Evolutionary conservation across 2,113 vertebrate species (phyloP), one percentile per base, ranked within the genome.

Genomic region (Passer montanus): DNA sequence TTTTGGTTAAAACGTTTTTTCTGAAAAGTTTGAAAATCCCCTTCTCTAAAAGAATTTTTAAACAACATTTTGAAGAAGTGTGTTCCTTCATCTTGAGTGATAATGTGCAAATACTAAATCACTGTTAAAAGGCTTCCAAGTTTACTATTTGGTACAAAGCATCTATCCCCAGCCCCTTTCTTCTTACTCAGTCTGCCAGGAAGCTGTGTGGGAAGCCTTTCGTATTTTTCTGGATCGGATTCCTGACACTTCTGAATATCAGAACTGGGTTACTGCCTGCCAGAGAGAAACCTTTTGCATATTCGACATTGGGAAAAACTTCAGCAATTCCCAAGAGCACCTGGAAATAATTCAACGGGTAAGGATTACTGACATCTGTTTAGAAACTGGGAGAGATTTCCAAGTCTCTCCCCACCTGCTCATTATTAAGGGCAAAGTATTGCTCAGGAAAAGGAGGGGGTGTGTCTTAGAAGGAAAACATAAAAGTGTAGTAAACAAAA

Each of bases 171-270:
- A 49, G 31, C 30, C 62, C 37, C 26, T 59, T 21, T 87, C 43
- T 95, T 66, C 60, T 96, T 89, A 58, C 93, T 85, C 97, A 99
- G 99, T 99, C n/a, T 99, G 99, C 93, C 99, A 99, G 97, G 99
- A 99, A 97, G 99, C 98, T 2, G 98, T 99, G 33, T 99, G 99
- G 99, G 99, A 99, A 98, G 99, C 99, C 8, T 99, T 99, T 89
- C 97, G 98, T 84, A 99, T 99, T 96, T 99, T 99, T 97, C 96
- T 99, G 77, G 98, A 99, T 97, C 97, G 98, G 66, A 99, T 99
- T 95, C 99, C 99, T 13, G 98, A 98, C 53, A 98, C 98, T 15
- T 91, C 93, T 1, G 99, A 99, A 96, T 99, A 99, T 96, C 98
- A 99, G 96, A 94, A 95, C 64, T 99, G 99, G 99, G 98, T 99